These are phyloP conservation scores for Etheostoma spectabile DNA, from an alignment of 2,113 vertebrate genomes.

Conservation along the genomic window DNA sequence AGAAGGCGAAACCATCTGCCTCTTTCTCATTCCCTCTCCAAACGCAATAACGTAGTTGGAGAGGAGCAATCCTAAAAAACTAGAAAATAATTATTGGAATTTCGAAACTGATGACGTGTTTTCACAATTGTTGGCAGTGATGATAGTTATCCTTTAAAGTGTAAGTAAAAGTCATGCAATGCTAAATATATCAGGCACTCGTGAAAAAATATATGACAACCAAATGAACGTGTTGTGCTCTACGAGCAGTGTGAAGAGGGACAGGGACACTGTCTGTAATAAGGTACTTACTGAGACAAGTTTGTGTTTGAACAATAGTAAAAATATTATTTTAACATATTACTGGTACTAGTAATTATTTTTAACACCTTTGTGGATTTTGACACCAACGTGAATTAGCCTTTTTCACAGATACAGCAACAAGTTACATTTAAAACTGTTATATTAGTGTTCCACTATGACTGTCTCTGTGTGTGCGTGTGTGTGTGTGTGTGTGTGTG, in stretches of 20 bases:
- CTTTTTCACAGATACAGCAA: neutral
- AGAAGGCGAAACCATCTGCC: slow-evolving; percentile 2
- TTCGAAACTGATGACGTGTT: neutral
- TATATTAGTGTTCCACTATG: neutral
- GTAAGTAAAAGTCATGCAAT: slow-evolving; percentile 31
- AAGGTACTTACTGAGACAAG: neutral
- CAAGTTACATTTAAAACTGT: neutral
- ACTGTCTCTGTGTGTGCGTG: neutral
- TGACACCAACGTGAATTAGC: slow-evolving; percentile 18
- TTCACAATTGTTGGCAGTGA: neutral
- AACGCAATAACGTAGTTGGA: neutral
- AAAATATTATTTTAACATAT: neutral
- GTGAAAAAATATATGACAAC: slow-evolving; percentile 28
- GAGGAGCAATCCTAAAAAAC: slow-evolving; percentile 2
- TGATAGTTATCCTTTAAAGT: neutral
- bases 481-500: neutral
- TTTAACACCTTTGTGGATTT: slow-evolving; percentile 1
- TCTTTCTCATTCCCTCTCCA: slow-evolving; percentile 18
- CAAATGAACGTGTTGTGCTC: neutral
- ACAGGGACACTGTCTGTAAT: neutral
- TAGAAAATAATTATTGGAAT: neutral
- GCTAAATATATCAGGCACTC: slow-evolving; percentile 24
- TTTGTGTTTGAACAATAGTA: neutral
- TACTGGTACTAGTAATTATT: neutral
- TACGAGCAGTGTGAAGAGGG: neutral